Conservation (phyloP, 2,888 invertebrate species). For the Lasioglossum vierecki region DNA sequence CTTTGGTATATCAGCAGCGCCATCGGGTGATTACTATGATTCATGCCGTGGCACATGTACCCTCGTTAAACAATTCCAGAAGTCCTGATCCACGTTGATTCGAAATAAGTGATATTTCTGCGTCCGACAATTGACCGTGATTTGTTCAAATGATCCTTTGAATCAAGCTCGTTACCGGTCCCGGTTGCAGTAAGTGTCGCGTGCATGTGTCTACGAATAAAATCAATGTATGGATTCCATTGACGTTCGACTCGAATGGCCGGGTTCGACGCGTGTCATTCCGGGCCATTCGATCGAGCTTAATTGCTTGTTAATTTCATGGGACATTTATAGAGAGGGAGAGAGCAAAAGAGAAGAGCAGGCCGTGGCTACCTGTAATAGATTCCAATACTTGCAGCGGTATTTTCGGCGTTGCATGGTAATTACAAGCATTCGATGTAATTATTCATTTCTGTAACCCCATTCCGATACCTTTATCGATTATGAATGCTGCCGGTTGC, state of each 20-base stretch:
- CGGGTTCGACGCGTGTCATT: conserved; percentile 30
- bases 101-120: conserved; percentile 43
- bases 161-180: conserved; percentile 51
- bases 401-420: background rate
- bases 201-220: conserved; percentile 31
- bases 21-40: conserved; percentile 23
- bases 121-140: conserved; percentile 42
- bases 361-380: conserved; percentile 7
- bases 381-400: conserved; percentile 21
- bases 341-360: background rate
- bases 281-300: conserved; percentile 18
- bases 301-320: conserved; percentile 59
- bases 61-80: conserved; percentile 19
- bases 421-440: conserved; percentile 10
- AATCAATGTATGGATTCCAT: conserved; percentile 55
- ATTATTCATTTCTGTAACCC: background rate
- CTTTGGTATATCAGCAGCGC: background rate
- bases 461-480: background rate
- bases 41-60: background rate
- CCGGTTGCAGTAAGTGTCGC: conserved; percentile 21
- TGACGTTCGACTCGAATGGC: conserved; percentile 27
- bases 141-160: conserved; percentile 52
- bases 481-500: background rate
- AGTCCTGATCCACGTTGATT: background rate
- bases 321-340: conserved; percentile 31